phyloP scores from a whole-genome alignment of 2,113 vertebrate genomes.

The Xenopus tropicalis region UCB_Xtro_10.0 CM004446.2:102309001-102309500 shows the following conservation, averaged over 20 bases:
- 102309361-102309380: constrained; percentile 70
- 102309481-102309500: constrained; percentile 69
- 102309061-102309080: too few relatives aligned
- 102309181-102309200: too few relatives aligned
- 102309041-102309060: too few relatives aligned
- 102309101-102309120: too few relatives aligned
- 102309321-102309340: constrained; percentile 76
- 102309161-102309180: too few relatives aligned
- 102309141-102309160: too few relatives aligned
- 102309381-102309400: constrained; percentile 71
- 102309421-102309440: constrained; percentile 77
- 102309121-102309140: too few relatives aligned
- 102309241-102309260: not conserved
- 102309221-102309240: too few relatives aligned
- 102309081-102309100: too few relatives aligned
- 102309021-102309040: too few relatives aligned
- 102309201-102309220: too few relatives aligned
- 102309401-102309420: constrained; percentile 79
- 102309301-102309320: constrained; percentile 60
- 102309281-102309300: constrained; percentile 58
- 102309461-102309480: constrained; percentile 71
- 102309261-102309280: constrained; percentile 51
- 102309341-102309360: constrained; percentile 71
- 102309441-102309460: constrained; percentile 88
- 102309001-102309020: too few relatives aligned